A percentile compares a stretch with the other conserved stretches of the same genome.
Conservation (phyloP, 30 jellyfish, hydroid and myxozoan species). For the Sanderia malayensis region DNA sequence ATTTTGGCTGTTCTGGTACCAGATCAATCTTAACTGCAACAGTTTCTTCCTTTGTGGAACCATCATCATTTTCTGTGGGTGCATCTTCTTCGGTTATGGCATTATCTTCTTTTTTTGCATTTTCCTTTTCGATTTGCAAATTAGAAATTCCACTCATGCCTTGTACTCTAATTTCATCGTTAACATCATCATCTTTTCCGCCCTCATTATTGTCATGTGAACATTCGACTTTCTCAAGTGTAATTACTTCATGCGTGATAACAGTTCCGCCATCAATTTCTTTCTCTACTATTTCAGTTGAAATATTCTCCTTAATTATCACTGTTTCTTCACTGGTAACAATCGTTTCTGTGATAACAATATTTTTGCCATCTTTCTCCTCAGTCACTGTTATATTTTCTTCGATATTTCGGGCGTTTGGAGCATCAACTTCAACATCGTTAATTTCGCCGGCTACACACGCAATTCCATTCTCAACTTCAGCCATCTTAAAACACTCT, state of each 20-base stretch:
- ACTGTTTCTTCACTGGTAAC: neutral
- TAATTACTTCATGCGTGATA: neutral
- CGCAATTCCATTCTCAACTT: neutral
- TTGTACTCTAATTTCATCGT: no score
- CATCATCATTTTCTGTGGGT: neutral
- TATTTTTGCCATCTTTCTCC: neutral
- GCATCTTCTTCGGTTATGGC: neutral
- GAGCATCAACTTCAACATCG: neutral
- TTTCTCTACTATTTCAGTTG: neutral
- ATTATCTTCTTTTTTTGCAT: neutral
- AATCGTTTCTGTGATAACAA: neutral
- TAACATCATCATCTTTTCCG: neutral
- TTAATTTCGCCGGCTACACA: neutral
- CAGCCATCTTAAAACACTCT: no score
- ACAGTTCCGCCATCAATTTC: neutral
- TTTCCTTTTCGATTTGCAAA: neutral
- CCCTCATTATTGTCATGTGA: neutral
- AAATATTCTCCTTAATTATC: neutral
- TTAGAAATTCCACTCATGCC: no score
- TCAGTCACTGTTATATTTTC: no score
- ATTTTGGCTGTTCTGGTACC: neutral
- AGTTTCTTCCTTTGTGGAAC: neutral
- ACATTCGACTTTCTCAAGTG: neutral
- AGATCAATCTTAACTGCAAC: neutral
- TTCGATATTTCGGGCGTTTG: neutral